These are phyloP conservation scores for Microctenopoma lineatum DNA, from an alignment of 2,797 vertebrate genomes.

Conservation along the genomic window DNA sequence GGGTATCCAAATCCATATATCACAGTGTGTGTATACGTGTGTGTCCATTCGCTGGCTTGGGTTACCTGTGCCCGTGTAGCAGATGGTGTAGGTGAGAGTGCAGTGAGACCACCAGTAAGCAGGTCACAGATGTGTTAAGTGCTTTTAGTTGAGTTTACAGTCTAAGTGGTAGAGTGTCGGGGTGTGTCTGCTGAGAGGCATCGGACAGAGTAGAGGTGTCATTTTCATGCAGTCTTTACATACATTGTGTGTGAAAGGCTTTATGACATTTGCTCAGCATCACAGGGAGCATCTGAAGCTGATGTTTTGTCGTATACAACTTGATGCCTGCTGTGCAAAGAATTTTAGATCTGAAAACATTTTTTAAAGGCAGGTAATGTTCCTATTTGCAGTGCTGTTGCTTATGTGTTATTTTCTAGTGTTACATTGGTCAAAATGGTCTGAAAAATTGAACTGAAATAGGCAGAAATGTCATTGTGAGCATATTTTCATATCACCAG, in stretches of 20 bases:
- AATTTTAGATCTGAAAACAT: too few relatives aligned
- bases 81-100: conserved; percentile 80
- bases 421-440: neutral
- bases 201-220: neutral
- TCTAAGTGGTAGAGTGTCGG: conserved; percentile 47
- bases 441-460: neutral
- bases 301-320: neutral
- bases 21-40: conserved; percentile 27
- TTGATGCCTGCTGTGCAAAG: neutral
- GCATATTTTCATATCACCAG: neutral
- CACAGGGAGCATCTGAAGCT: neutral
- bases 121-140: conserved; percentile 82
- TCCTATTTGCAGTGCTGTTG: too few relatives aligned
- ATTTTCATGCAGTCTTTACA: conserved; percentile 20
- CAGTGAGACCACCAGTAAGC: conserved; percentile 41
- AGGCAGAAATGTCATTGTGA: neutral
- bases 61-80: conserved; percentile 72
- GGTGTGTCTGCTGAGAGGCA: conserved; percentile 48
- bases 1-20: conserved; percentile 3
- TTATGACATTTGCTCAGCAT: neutral
- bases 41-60: conserved; percentile 50
- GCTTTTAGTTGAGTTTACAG: conserved; percentile 62
- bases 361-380: too few relatives aligned
- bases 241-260: neutral
- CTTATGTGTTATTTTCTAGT: too few relatives aligned